phyloP scores from a whole-genome alignment of 92 coral and sea anemone species.

The Porites evermanni region DNA sequence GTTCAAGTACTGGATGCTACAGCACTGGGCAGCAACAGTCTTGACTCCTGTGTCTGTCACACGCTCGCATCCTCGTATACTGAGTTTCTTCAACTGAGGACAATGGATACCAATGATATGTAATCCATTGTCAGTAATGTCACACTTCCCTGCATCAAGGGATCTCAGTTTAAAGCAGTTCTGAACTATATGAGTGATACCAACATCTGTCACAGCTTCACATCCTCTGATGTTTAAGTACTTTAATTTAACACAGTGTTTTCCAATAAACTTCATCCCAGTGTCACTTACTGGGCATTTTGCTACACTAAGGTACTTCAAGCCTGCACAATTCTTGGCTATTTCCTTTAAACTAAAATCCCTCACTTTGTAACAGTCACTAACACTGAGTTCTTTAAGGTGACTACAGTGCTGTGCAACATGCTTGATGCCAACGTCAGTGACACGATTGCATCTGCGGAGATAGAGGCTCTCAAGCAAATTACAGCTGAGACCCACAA shows the following conservation, averaged over 20 bases:
- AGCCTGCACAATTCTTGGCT: slow-evolving; percentile 73
- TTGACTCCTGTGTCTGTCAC: slow-evolving; percentile 85
- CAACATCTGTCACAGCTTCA: slow-evolving; percentile 89
- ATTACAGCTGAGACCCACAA: slow-evolving; percentile 86
- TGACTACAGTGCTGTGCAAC: slow-evolving; percentile 83
- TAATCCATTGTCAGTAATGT: slow-evolving; percentile 90
- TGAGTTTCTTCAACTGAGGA: slow-evolving; percentile 96
- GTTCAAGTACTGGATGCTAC: slow-evolving; percentile 91
- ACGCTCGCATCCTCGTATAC: slow-evolving; percentile 84
- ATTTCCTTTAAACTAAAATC: slow-evolving; percentile 95
- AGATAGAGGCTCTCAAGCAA: slow-evolving; percentile 87
- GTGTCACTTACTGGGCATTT: slow-evolving; percentile 95
- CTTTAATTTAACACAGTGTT: slow-evolving; percentile 90
- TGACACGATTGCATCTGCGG: slow-evolving; percentile 89
- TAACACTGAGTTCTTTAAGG: slow-evolving; percentile 90
- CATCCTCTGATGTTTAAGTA: slow-evolving; percentile 95
- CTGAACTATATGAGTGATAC: slow-evolving; percentile 91
- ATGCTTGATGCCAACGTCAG: slow-evolving; percentile 97
- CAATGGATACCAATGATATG: slow-evolving; percentile 95
- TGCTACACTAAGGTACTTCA: slow-evolving; percentile 96
- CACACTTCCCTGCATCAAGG: slow-evolving; percentile 95
- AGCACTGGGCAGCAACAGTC: slow-evolving; percentile 93
- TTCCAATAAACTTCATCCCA: slow-evolving; percentile 94
- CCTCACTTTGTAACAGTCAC: slow-evolving; percentile 96
- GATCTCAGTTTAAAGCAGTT: slow-evolving; percentile 96